Conservation (phyloP, 2,797 vertebrate genomes). For the Phaenicophaeus curvirostris region DNA sequence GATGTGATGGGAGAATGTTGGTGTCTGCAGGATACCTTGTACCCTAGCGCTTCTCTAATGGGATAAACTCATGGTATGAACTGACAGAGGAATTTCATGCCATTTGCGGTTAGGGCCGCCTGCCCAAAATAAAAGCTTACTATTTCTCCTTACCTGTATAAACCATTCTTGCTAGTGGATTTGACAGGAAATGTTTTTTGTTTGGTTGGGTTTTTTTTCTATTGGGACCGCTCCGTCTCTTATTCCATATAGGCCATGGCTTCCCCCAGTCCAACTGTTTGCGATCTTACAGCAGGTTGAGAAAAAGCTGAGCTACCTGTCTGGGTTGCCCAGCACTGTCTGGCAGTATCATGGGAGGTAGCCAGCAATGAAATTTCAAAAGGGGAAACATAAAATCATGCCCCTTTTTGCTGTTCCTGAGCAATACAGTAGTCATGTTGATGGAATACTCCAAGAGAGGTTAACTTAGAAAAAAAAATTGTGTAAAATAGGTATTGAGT, state of each 20-base stretch:
- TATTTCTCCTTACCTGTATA: background rate
- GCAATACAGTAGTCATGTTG: fast-evolving
- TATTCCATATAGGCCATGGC: background rate
- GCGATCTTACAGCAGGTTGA: background rate
- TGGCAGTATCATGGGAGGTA: background rate
- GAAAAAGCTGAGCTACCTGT: background rate
- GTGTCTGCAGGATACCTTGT: background rate
- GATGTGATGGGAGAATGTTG: background rate
- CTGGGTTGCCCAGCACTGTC: fast-evolving
- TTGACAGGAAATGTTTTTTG: background rate
- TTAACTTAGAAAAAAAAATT: background rate
- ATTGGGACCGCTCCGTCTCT: background rate
- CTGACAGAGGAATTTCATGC: background rate
- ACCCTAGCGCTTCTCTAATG: background rate
- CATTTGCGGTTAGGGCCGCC: background rate
- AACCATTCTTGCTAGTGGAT: background rate
- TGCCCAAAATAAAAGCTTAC: background rate
- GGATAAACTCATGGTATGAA: background rate
- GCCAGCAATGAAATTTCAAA: background rate
- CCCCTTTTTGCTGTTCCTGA: background rate
- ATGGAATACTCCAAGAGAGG: background rate
- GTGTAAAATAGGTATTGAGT: background rate
- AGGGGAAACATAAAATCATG: background rate
- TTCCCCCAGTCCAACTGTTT: background rate
- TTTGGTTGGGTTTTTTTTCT: too few species aligned